Evolutionary conservation across 2,797 vertebrate genomes (phyloP).

Genomic region (Coendou prehensilis): DNA sequence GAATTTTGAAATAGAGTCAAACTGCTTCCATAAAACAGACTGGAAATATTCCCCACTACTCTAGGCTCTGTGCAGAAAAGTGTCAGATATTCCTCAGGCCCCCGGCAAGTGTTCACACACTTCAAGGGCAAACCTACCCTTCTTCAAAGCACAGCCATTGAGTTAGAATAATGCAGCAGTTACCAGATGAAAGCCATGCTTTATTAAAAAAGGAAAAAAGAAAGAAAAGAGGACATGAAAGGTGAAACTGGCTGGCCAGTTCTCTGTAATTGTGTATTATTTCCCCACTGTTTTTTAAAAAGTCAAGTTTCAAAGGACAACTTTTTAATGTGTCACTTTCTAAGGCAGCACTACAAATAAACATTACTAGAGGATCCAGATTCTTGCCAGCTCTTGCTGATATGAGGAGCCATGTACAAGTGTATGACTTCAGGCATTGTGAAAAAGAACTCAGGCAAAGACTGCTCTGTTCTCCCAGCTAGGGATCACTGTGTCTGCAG

Average conservation of each 20-base stretch:
- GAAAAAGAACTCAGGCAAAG: slow-evolving; percentile 58
- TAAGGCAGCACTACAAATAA: slow-evolving; percentile 46
- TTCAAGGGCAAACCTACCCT: slow-evolving; percentile 56
- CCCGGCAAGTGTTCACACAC: slow-evolving; percentile 52
- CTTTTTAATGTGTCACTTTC: slow-evolving; percentile 72
- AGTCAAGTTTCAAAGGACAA: slow-evolving; percentile 1
- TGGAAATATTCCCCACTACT: slow-evolving; percentile 55
- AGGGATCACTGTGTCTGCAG: slow-evolving; percentile 17
- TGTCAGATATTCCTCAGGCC: slow-evolving; percentile 55
- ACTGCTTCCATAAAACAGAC: slow-evolving; percentile 20
- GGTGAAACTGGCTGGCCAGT: slow-evolving; percentile 36
- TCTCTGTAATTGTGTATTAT: slow-evolving; percentile 46
- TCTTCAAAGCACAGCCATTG: slow-evolving; percentile 69
- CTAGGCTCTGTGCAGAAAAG: slow-evolving; percentile 51
- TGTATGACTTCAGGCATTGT: slow-evolving; percentile 35
- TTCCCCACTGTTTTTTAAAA: slow-evolving; percentile 68
- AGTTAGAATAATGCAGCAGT: slow-evolving; percentile 68
- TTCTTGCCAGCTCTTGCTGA: slow-evolving; percentile 57
- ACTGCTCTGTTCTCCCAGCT: slow-evolving; percentile 68
- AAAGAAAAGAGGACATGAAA: not conserved
- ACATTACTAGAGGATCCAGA: slow-evolving; percentile 31
- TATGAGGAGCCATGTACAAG: slow-evolving; percentile 12
- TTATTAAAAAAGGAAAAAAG: slow-evolving; percentile 55
- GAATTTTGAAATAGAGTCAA: slow-evolving; percentile 59
- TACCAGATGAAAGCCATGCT: slow-evolving; percentile 71